Conservation (phyloP, 2,888 invertebrate species). For the Teleiodes luculella region DNA sequence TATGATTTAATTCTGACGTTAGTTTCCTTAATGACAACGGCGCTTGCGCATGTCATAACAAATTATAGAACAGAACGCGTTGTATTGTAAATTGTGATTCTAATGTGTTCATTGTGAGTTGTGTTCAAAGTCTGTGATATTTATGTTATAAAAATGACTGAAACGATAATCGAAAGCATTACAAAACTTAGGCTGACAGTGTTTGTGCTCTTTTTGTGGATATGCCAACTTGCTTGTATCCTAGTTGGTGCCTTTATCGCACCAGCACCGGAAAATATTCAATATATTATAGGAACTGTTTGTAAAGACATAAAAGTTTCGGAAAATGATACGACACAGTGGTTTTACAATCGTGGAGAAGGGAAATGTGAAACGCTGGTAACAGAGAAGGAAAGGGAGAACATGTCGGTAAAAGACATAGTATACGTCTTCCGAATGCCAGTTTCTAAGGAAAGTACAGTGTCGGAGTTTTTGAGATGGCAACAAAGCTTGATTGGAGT, state of each 20-base stretch:
- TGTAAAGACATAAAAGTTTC: conserved; percentile 85
- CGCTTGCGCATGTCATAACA: conserved; percentile 56
- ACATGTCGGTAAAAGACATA: conserved; percentile 84
- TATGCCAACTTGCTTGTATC: conserved; percentile 93
- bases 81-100: conserved; percentile 37
- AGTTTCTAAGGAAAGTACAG: conserved; percentile 82
- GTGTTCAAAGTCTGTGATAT: conserved; percentile 15
- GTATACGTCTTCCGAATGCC: conserved; percentile 96
- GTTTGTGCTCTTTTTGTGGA: conserved; percentile 86
- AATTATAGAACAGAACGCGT: conserved; percentile 43
- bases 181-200: conserved; percentile 95
- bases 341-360: conserved; percentile 87
- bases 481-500: conserved; percentile 98
- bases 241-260: conserved; percentile 92
- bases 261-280: conserved; percentile 92
- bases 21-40: conserved; percentile 43
- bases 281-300: conserved; percentile 87
- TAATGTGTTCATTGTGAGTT: too few relatives aligned
- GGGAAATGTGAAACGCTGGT: conserved; percentile 78
- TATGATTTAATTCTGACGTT: conserved; percentile 9
- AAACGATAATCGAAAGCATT: conserved; percentile 97
- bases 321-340: conserved; percentile 83
- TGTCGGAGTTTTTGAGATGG: conserved; percentile 96
- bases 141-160: conserved; percentile 81
- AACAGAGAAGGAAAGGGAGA: conserved; percentile 53